Conservation (phyloP, 2,113 vertebrate species). For the Saimiri boliviensis region DNA sequence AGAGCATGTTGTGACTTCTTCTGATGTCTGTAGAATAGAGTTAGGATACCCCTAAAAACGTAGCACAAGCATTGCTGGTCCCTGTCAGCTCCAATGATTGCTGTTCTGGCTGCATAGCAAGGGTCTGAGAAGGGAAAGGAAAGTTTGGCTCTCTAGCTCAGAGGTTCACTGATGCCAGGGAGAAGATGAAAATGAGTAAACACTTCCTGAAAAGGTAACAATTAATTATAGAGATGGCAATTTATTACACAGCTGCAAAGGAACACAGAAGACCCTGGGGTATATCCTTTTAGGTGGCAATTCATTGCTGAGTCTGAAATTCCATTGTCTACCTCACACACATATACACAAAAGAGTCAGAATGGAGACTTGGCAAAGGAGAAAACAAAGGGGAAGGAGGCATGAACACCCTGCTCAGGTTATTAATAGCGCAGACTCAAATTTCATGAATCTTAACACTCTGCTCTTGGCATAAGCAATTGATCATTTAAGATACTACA, state of each 20-base stretch:
- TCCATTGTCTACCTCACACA: slow-evolving; percentile 33
- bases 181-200: slow-evolving; percentile 54
- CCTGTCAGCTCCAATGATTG: background rate
- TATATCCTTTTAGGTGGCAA: background rate
- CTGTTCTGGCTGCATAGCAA: background rate
- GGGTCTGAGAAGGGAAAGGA: background rate
- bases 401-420: background rate
- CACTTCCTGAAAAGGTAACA: slow-evolving; percentile 51
- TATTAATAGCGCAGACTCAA: slow-evolving; percentile 52
- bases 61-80: too few species aligned
- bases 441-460: slow-evolving; percentile 67
- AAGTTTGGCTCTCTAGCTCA: background rate
- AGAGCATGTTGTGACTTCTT: background rate
- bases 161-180: background rate
- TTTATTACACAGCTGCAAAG: slow-evolving; percentile 48
- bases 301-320: slow-evolving; percentile 24
- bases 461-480: slow-evolving; percentile 44
- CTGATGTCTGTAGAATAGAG: background rate
- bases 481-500: slow-evolving; percentile 31
- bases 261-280: background rate
- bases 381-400: background rate
- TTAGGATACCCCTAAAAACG: background rate
- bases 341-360: background rate
- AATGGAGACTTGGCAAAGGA: background rate
- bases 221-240: slow-evolving; percentile 61